These are phyloP conservation scores for Pterocles gutturalis DNA, from an alignment of 2,113 vertebrate species.

Conservation along the genomic window DNA sequence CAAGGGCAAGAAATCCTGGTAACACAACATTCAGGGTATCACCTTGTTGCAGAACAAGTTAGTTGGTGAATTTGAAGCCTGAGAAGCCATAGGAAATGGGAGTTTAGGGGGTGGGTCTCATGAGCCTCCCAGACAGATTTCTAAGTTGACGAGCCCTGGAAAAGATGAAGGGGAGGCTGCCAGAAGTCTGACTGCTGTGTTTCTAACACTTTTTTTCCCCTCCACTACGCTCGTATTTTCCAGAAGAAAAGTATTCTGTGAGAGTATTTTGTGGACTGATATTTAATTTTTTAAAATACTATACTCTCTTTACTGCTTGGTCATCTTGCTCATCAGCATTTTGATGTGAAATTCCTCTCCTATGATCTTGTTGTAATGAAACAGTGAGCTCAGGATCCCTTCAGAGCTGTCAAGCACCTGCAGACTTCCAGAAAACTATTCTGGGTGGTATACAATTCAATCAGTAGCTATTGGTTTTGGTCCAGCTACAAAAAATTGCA, in stretches of 20 bases:
- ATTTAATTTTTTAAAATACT: background rate
- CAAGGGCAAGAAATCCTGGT: background rate
- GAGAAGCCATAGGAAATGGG: background rate
- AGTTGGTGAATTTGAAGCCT: background rate
- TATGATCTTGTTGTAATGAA: background rate
- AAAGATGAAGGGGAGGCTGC: background rate
- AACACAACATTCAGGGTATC: background rate
- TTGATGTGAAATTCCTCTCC: background rate
- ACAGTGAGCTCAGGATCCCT: background rate
- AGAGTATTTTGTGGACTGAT: background rate
- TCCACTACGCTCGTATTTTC: background rate
- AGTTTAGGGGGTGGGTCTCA: background rate
- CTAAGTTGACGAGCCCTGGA: background rate
- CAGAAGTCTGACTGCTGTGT: background rate
- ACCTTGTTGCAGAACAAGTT: background rate
- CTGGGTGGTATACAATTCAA: background rate
- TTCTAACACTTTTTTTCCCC: background rate
- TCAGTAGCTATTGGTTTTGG: background rate
- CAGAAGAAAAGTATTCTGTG: background rate
- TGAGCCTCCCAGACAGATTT: background rate
- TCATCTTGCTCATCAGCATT: background rate
- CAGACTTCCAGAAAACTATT: background rate
- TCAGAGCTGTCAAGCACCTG: background rate
- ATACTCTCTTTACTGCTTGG: background rate
- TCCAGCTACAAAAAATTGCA: background rate